phyloP scores from a whole-genome alignment of 1,140 invertebrate genomes.

The Muscidifurax raptorellus region DNA sequence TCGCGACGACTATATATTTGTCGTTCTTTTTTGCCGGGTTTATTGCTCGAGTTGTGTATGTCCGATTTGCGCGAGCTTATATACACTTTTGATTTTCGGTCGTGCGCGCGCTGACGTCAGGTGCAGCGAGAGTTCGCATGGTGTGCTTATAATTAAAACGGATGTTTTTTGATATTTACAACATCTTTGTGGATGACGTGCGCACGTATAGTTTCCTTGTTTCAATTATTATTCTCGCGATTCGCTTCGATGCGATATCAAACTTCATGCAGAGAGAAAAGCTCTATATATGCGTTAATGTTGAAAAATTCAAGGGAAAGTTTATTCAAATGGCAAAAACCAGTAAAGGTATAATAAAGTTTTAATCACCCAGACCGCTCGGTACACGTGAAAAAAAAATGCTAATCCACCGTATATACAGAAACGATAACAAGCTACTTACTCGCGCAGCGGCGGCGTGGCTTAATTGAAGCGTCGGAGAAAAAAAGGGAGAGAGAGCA shows the following conservation, averaged over 20 bases:
- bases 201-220: too few species aligned
- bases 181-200: too few species aligned
- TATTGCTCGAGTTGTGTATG: too few species aligned
- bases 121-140: background rate
- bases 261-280: too few species aligned
- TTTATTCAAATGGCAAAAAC: background rate
- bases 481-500: background rate
- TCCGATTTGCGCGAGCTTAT: background rate
- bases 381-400: background rate
- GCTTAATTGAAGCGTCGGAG: slow-evolving; percentile 20
- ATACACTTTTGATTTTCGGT: background rate
- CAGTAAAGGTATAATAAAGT: too few species aligned
- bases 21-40: background rate
- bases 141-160: too few species aligned
- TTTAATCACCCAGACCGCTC: too few species aligned
- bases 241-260: too few species aligned
- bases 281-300: too few species aligned
- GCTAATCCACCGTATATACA: background rate
- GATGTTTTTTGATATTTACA: too few species aligned
- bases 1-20: background rate
- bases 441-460: background rate
- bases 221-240: background rate
- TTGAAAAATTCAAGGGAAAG: background rate
- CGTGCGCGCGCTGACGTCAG: background rate
- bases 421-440: background rate